Evolutionary conservation across 2,888 invertebrate species (phyloP).

Genomic region (Tachina lurida): DNA sequence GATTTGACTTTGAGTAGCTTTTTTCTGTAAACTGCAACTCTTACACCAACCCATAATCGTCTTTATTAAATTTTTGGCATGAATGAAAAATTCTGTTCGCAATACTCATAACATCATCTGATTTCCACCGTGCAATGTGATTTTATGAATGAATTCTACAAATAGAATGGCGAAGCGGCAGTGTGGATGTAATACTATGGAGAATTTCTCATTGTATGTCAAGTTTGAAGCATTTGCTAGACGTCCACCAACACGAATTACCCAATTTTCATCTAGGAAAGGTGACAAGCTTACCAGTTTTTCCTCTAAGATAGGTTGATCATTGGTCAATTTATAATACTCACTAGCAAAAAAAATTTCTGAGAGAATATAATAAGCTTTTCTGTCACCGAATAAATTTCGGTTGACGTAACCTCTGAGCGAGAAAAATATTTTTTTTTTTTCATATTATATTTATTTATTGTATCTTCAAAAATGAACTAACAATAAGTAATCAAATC

Average conservation of each 20-base stretch:
- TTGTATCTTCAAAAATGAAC: too few relatives aligned
- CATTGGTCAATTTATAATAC: too few relatives aligned
- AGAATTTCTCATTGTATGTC: neutral
- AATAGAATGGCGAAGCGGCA: neutral
- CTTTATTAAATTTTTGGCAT: slow-evolving; percentile 9
- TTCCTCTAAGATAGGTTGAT: too few relatives aligned
- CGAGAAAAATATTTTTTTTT: too few relatives aligned
- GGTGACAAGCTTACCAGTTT: too few relatives aligned
- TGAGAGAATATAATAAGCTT: neutral
- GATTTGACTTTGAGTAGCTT: slow-evolving; percentile 9
- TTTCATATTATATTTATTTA: too few relatives aligned
- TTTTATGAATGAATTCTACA: slow-evolving; percentile 5
- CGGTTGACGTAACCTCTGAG: too few relatives aligned
- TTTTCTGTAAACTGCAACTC: slow-evolving; percentile 5
- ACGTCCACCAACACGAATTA: too few relatives aligned
- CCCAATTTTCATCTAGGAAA: too few relatives aligned
- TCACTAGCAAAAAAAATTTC: too few relatives aligned
- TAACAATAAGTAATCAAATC: too few relatives aligned
- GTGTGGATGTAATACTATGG: neutral
- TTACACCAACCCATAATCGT: slow-evolving; percentile 21
- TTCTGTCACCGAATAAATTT: neutral
- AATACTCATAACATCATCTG: neutral
- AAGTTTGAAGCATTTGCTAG: too few relatives aligned
- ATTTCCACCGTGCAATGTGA: neutral
- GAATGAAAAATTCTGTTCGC: slow-evolving; percentile 14